These are phyloP conservation scores for Heliopora coerulea DNA, from an alignment of 92 coral and sea anemone species.

Conservation along the genomic window DNA sequence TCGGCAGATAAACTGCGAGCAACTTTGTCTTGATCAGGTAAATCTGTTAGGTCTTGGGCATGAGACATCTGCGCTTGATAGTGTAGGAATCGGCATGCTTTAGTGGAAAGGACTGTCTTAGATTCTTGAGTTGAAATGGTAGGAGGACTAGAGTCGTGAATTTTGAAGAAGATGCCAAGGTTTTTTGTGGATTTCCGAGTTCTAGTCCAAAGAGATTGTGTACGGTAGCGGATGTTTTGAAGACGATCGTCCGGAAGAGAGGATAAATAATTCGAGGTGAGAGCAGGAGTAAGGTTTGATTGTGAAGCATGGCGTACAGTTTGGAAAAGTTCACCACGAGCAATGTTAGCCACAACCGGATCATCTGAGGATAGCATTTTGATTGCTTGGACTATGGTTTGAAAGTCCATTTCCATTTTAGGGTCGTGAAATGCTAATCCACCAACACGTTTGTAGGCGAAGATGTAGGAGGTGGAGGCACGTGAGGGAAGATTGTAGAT, in stretches of 20 bases:
- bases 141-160: no score
- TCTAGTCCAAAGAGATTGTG: constrained; percentile 21
- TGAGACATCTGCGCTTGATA: constrained; percentile 2
- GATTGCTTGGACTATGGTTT: constrained; percentile 23
- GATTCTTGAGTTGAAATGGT: no score
- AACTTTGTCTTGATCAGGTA: constrained; percentile 40
- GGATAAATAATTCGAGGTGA: constrained; percentile 25
- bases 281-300: constrained; percentile 32
- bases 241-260: constrained; percentile 27
- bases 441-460: constrained; percentile 39
- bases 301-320: constrained; percentile 29
- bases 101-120: constrained; percentile 20
- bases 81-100: constrained; percentile 36
- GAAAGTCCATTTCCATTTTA: constrained; percentile 19
- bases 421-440: constrained; percentile 35
- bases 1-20: constrained; percentile 30
- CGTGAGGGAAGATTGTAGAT: constrained; percentile 26
- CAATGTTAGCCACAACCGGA: constrained; percentile 22
- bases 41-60: constrained; percentile 14
- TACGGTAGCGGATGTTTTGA: constrained; percentile 17
- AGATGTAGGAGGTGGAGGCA: constrained; percentile 30
- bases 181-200: no score
- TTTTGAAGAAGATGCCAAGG: no score
- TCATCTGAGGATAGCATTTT: constrained; percentile 31
- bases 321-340: constrained; percentile 14